Base-by-base conservation (phyloP, 2,797 vertebrate species). In the Catamblyrhynchus diadema region DNA sequence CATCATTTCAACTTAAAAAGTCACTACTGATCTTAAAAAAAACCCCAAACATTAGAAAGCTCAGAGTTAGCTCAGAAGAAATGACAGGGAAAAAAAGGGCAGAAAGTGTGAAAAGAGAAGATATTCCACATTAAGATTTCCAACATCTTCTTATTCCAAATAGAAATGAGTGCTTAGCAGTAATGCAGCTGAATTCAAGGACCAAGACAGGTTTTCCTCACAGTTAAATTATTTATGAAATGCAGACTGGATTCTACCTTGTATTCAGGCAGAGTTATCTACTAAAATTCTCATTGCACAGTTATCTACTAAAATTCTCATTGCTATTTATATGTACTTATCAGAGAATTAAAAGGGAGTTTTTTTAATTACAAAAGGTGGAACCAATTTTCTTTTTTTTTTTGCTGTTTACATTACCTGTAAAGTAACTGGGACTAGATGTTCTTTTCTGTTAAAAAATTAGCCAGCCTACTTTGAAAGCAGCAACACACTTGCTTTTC, bases 401-500 rank as follows among this genome's bases (percentile, higher is more conserved):
- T 54, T 45, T 24, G 1, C 19, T 80, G 28, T 21, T 82, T 70
- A 75, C 18, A 25, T 70, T 85, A 88, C 74, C 57, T 57, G 57
- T 84, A 70, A 92, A 95, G 84, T 69, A 95, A 50, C 61, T 88
- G 69, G 81, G 67, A 73, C 61, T 37, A 54, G 14, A 85, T 67
- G 69, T n/a, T 92, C 41, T 90, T 86, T 86, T 93, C 66, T 64
- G n/a, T 73, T 90, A 83, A 61, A 88, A 73, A 80, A 80, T 33
- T 44, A 94, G 28, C 92, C 90, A 95, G 91, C 79, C 84, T 94
- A 89, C 94, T 93, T 93, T 7, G 65, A 96, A 97, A 96, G 96
- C 93, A 97, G 95, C 79, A 92, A 83, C 88, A 97, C 95, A 92
- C 90, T 88, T 95, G 92, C 92, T 97, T 87, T 91, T 93, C 84